These are phyloP conservation scores for Prostheceraeus crozeri DNA, from an alignment of 2,888 invertebrate genomes.

Conservation along the genomic window DNA sequence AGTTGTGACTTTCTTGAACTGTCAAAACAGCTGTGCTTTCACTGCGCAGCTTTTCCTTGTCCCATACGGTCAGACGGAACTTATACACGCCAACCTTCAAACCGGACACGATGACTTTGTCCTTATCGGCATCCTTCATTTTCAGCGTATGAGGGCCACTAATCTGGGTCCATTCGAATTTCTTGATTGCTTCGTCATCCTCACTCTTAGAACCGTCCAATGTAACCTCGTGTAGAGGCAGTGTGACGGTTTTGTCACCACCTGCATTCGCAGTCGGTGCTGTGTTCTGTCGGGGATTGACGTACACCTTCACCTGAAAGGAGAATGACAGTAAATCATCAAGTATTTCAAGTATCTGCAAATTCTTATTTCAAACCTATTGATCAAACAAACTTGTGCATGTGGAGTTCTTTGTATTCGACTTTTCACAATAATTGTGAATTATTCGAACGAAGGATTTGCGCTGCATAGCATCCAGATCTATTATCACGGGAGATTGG, in stretches of 20 bases:
- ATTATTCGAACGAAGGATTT: no score
- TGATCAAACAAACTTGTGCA: no score
- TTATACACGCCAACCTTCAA: conserved; percentile 1
- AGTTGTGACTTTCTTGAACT: conserved; percentile 1
- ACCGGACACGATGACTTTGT: no score
- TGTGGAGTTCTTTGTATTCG: no score
- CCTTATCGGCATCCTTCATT: no score
- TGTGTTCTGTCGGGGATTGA: neutral
- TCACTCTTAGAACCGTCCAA: conserved; percentile 18
- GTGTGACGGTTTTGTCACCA: conserved; percentile 41
- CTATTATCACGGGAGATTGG: no score
- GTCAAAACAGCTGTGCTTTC: neutral
- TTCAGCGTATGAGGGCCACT: no score
- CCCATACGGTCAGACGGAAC: conserved; percentile 9
- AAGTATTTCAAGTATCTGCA: conserved; percentile 84
- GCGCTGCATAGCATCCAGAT: no score
- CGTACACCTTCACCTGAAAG: conserved; percentile 22
- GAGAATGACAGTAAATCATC: conserved; percentile 47
- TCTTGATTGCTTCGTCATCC: neutral
- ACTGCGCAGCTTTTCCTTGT: neutral
- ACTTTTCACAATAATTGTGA: no score
- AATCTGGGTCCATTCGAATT: neutral
- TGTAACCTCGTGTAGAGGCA: neutral
- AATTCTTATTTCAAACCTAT: no score
- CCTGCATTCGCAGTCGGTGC: conserved; percentile 57